phyloP scores from a whole-genome alignment of 1,140 invertebrate genomes.

The Drosophila sucinea region DNA sequence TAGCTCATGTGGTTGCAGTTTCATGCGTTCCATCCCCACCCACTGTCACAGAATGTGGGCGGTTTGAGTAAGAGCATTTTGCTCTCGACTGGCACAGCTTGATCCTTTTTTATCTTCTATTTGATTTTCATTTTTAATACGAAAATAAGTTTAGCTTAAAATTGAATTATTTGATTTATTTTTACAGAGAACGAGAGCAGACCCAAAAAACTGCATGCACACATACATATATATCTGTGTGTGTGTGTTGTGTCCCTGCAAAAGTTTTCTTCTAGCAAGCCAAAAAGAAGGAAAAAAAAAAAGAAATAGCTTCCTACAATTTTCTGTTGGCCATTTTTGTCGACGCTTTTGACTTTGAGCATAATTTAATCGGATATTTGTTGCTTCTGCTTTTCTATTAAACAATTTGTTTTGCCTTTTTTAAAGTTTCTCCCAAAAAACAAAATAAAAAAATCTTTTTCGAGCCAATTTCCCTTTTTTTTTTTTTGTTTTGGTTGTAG shows the following conservation, averaged over 20 bases:
- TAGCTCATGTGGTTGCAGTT: constrained; percentile 69
- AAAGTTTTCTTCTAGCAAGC: constrained; percentile 65
- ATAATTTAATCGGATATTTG: constrained; percentile 82
- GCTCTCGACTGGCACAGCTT: constrained; percentile 59
- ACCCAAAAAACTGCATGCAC: background rate
- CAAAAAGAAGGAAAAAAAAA: constrained; percentile 5
- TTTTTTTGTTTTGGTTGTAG: background rate
- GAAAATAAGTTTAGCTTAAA: constrained; percentile 82
- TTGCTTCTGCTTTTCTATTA: constrained; percentile 48
- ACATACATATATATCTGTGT: background rate
- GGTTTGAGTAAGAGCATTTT: constrained; percentile 49
- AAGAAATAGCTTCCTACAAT: constrained; percentile 61
- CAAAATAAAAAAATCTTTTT: background rate
- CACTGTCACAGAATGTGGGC: constrained; percentile 60
- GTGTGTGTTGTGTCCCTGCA: constrained; percentile 37
- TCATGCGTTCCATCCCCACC: constrained; percentile 65
- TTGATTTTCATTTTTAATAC: constrained; percentile 82
- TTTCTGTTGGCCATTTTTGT: constrained; percentile 71
- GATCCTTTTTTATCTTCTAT: constrained; percentile 82
- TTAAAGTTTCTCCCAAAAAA: constrained; percentile 22
- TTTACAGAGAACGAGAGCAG: constrained; percentile 37
- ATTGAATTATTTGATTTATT: constrained; percentile 82
- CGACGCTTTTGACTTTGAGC: constrained; percentile 77
- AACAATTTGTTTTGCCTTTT: constrained; percentile 60
- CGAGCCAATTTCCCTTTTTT: constrained; percentile 10